Conservation (phyloP, 2,113 vertebrate species). For the Perca schrenkii region DNA sequence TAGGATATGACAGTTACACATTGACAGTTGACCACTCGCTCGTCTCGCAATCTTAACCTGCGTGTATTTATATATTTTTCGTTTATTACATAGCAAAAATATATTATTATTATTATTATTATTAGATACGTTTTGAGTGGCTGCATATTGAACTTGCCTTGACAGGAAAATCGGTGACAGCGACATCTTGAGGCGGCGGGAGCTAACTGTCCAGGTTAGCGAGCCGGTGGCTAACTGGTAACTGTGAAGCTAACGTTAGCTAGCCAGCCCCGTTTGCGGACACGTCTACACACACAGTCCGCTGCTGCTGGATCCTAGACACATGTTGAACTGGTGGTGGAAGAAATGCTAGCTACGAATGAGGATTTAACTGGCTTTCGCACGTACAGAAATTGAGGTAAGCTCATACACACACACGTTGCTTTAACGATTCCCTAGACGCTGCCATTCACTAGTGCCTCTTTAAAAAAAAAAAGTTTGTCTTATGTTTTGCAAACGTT, state of each 20-base stretch:
- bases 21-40: too few relatives aligned
- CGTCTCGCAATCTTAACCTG: neutral
- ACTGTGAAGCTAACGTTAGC: slow-evolving; percentile 17
- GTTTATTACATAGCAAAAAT: fast-evolving
- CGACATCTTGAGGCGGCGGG: slow-evolving; percentile 43
- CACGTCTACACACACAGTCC: slow-evolving; percentile 64
- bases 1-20: neutral
- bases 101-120: too few relatives aligned
- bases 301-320: slow-evolving; percentile 14
- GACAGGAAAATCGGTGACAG: slow-evolving; percentile 15
- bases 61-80: neutral
- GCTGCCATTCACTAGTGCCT: neutral
- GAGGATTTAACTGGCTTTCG: slow-evolving; percentile 22
- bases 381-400: slow-evolving; percentile 50
- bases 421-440: too few relatives aligned
- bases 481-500: slow-evolving; percentile 2
- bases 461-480: slow-evolving; percentile 35
- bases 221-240: slow-evolving; percentile 51
- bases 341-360: slow-evolving; percentile 56
- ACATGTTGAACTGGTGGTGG: slow-evolving; percentile 52
- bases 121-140: neutral
- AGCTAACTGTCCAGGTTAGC: slow-evolving; percentile 32
- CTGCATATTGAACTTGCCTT: too few relatives aligned
- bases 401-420: neutral
- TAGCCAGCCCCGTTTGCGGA: slow-evolving; percentile 48